phyloP scores from a whole-genome alignment of 2,888 invertebrate genomes.

The Agelastica alni region DNA sequence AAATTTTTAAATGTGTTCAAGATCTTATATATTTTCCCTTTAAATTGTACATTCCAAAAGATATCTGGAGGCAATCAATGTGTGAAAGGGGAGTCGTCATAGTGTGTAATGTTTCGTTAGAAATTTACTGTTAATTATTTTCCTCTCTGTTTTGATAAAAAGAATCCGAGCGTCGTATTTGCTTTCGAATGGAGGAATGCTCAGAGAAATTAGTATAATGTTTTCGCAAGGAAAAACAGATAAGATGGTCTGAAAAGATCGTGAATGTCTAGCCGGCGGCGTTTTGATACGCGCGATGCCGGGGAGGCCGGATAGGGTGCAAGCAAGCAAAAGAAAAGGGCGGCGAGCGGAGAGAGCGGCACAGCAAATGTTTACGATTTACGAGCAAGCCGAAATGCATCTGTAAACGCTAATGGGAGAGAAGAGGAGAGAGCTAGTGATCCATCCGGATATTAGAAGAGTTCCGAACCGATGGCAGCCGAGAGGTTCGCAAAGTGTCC shows the following conservation, averaged over 20 bases:
- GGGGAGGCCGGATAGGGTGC: too few species aligned
- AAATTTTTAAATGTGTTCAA: too few species aligned
- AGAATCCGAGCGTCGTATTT: too few species aligned
- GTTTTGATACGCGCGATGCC: conserved; percentile 16
- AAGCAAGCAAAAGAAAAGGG: conserved; percentile 34
- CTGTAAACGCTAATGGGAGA: conserved; percentile 46
- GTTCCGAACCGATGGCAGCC: conserved; percentile 50
- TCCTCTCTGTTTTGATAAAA: too few species aligned
- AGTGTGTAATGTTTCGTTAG: too few species aligned
- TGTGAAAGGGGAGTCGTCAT: too few species aligned
- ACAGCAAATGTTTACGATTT: conserved; percentile 52
- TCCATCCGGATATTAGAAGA: conserved; percentile 56
- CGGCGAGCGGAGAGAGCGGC: conserved; percentile 22
- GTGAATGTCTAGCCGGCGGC: conserved; percentile 25
- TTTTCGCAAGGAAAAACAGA: background rate
- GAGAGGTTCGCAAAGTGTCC: conserved; percentile 63
- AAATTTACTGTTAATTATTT: too few species aligned
- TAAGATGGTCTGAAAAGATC: background rate
- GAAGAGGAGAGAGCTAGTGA: conserved; percentile 40
- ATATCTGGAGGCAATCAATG: too few species aligned
- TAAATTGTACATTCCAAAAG: too few species aligned
- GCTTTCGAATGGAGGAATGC: too few species aligned
- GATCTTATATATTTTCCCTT: too few species aligned
- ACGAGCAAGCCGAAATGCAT: conserved; percentile 44
- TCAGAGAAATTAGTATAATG: background rate